These are phyloP conservation scores for Sericinus montela DNA, from an alignment of 2,888 invertebrate species.

Conservation along the genomic window DNA sequence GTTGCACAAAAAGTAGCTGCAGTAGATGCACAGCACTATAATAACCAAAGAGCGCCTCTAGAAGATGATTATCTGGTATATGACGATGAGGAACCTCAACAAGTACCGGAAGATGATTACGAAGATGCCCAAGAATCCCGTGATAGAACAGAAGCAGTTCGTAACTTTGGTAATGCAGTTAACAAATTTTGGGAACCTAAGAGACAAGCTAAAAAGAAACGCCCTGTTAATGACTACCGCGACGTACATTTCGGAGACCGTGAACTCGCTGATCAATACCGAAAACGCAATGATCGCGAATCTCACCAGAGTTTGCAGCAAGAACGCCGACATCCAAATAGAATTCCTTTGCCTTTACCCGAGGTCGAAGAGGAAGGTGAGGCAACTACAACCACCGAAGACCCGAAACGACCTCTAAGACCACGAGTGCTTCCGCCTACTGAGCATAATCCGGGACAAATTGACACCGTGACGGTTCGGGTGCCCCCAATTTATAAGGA, in stretches of 20 bases:
- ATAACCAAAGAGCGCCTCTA: conserved; percentile 33
- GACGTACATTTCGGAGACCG: conserved; percentile 69
- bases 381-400: conserved; percentile 65
- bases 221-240: conserved; percentile 53
- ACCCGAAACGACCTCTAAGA: conserved; percentile 54
- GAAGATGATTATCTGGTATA: conserved; percentile 57
- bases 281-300: conserved; percentile 30
- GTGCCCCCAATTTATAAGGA: conserved; percentile 72
- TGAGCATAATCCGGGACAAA: conserved; percentile 69
- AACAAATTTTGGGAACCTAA: conserved; percentile 66
- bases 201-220: conserved; percentile 36
- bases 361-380: conserved; percentile 55
- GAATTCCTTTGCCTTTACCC: conserved; percentile 27
- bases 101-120: conserved; percentile 54
- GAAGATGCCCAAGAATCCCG: conserved; percentile 64
- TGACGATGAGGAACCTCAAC: conserved; percentile 41
- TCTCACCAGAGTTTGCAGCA: conserved; percentile 46
- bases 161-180: conserved; percentile 59
- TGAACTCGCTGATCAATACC: conserved; percentile 39
- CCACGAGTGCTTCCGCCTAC: conserved; percentile 71
- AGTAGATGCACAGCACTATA: conserved; percentile 49
- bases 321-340: conserved; percentile 34
- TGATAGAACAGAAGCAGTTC: conserved; percentile 50
- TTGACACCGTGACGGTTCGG: conserved; percentile 71
- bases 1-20: conserved; percentile 59